Evolutionary conservation across 53 echinoderm and acorn worm species (phyloP), one percentile per base, ranked within the genome.

Genomic region (Holothuria leucospilota): DNA sequence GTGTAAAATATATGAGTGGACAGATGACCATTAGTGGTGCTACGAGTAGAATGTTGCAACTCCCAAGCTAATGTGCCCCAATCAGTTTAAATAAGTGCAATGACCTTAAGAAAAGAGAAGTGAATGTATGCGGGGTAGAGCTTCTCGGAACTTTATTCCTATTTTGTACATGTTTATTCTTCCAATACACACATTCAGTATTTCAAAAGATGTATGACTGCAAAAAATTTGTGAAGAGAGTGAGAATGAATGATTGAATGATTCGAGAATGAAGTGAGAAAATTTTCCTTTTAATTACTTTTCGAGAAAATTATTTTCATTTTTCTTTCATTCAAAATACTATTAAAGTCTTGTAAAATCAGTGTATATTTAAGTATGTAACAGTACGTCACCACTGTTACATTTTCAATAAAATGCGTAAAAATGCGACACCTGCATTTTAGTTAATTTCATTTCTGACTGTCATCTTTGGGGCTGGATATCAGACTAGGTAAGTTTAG

Each of bases 131-230:
- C 9, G n/a, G 41, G 11, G 21, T 13, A 6, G 11, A 38, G 39
- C 71, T 30, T 9, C 39, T 38, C 71, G 9, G 13, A 8, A 38
- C 41, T 71, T 52, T 40, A 49, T 49, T 75, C 51, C 75, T 51
- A 24, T 25, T 75, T 46, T 71, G 20, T 38, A 39, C 38, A 30
- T 21, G 24, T 51, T 75, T 75, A 75, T 75, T 75, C 75, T 75
- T 75, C 75, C 75, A 75, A 75, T 42, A 72, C 75, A 52, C 75
- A 75, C 75, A 75, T 75, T 75, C 75, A 75, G 75, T 75, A 75
- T 75, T 75, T 75, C 52, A 75, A 49, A 72, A 75, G 51, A 75
- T 49, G 24, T 51, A 75, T 28, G 29, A 68, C 29, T 26, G 39
- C 34, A 34, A 46, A 75, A 49, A 52, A 52, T 24, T 20, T 52